Percentiles rank a stretch among this genome's conserved stretches.
Evolutionary conservation across 2,113 vertebrate genomes (phyloP).

Genomic region (Notarius quadriscutis): DNA sequence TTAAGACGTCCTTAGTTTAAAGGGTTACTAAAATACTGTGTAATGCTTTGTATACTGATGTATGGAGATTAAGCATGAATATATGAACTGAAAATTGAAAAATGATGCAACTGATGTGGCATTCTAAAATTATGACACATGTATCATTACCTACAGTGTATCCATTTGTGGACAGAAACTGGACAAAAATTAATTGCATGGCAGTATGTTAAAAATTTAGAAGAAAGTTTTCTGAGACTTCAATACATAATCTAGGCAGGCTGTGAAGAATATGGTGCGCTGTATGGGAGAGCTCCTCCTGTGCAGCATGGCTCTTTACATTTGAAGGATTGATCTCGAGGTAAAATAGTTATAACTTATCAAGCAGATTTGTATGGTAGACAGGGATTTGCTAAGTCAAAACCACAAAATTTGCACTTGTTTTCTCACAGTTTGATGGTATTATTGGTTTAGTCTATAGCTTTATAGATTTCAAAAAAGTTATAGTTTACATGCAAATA

Average conservation of each 20-base stretch:
- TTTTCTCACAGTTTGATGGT: background rate
- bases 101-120: background rate
- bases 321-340: slow-evolving; percentile 64
- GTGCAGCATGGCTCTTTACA: slow-evolving; percentile 45
- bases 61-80: background rate
- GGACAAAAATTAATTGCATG: background rate
- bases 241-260: background rate
- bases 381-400: slow-evolving; percentile 49
- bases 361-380: slow-evolving; percentile 62
- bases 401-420: slow-evolving; percentile 23
- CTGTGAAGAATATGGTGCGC: slow-evolving; percentile 17
- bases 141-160: background rate
- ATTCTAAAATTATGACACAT: background rate
- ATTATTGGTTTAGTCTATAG: background rate
- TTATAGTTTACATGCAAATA: background rate
- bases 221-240: background rate
- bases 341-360: slow-evolving; percentile 63
- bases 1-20: background rate
- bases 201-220: background rate
- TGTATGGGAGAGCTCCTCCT: slow-evolving; percentile 45
- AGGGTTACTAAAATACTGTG: background rate
- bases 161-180: background rate
- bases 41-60: background rate
- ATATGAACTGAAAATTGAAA: background rate
- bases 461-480: background rate